Base-by-base conservation (phyloP, 1,140 invertebrate genomes). In the Drosophila fuyamai region DNA sequence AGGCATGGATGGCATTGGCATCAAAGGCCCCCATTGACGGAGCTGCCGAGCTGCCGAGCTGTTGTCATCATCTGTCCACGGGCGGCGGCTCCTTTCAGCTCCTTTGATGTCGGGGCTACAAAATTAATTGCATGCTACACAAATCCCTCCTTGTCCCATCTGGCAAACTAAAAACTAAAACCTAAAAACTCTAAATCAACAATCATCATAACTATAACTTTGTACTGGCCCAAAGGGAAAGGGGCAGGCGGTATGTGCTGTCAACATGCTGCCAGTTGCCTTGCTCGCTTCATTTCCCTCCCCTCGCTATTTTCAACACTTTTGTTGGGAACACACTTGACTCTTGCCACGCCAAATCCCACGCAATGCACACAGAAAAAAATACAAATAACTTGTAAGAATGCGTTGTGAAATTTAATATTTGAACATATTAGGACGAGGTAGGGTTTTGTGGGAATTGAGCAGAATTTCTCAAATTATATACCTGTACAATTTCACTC, bases 161-260 rank as follows among this genome's bases (percentile, higher is more conserved):
- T 71, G 53, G 59, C 60, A 27, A 44, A 32, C 44, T 41, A 57
- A 48, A 65, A 81, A 80, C 80, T 65, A 70, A 48, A 65, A 81
- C 76, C 80, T 65, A 70, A 83, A 71, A 89, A 80, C 79, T 80
- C 70, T 89, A 89, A 88, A 88, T 88, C 83, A 88, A 88, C 83
- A 88, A 88, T 89, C 83, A 88, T 83, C 84, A 88, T 88, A 88
- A 89, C 80, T 86, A 86, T 83, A 86, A 88, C 71, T 86, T 61
- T 66, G 44, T 51, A 27, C 63, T n/a, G 58, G 46, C 70, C 40
- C 46, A 72, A 55, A 43, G 51, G 46, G 29, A 1, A 14, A 8
- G 27, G 27, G 8, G 38, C 13, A 46, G 38, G 59, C 48, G 48
- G 48, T 70, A 13, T 55, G 36, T 63, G 71, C 76, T 89, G 80